Evolutionary conservation across 2,113 vertebrate genomes (phyloP).

Genomic region (Grantiella picta): DNA sequence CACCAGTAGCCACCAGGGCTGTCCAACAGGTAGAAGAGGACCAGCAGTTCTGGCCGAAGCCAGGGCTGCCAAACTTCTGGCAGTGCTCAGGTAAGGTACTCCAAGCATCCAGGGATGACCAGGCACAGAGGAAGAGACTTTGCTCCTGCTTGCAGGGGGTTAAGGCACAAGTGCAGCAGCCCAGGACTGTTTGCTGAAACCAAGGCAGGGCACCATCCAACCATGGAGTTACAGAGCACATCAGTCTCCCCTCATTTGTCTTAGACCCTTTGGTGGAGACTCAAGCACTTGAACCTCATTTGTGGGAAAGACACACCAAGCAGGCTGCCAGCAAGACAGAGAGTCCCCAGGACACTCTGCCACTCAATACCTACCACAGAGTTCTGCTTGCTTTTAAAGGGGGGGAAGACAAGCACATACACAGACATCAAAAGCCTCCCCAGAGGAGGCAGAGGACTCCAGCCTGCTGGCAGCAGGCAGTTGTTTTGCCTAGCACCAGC

Average conservation of each 20-base stretch:
- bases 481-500: not conserved
- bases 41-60: not conserved
- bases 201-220: not conserved
- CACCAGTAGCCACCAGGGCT: not conserved
- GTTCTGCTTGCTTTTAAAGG: not conserved
- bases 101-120: not conserved
- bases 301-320: not conserved
- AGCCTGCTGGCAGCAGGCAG: accelerated
- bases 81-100: not conserved
- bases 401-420: too few species aligned
- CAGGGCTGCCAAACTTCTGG: not conserved
- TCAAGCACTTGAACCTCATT: not conserved
- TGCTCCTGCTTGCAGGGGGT: not conserved
- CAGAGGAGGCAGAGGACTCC: not conserved
- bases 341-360: not conserved
- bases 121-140: not conserved
- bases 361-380: accelerated
- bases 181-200: not conserved
- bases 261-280: not conserved
- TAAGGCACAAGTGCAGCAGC: not conserved
- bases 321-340: not conserved
- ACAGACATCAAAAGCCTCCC: not conserved
- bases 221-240: not conserved
- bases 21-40: not conserved
- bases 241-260: not conserved